Percentiles rank a stretch among this genome's conserved stretches.
Conservation (phyloP, 1,140 invertebrate species). For the Parapsyche elsis region DNA sequence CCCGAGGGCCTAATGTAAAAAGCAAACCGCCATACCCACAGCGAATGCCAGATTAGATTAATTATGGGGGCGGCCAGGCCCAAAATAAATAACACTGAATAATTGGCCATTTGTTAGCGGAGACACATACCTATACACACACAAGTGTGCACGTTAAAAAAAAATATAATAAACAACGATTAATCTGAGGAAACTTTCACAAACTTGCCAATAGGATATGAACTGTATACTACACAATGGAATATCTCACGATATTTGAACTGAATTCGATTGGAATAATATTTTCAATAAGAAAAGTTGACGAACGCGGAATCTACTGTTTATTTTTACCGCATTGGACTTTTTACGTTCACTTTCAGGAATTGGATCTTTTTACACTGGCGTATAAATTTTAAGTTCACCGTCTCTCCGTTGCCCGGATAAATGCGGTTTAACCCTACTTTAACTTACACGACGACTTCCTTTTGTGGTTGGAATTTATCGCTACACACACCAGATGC, state of each 20-base stretch:
- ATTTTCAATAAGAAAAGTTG: no score
- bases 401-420: background rate
- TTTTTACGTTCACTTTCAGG: no score
- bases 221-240: no score
- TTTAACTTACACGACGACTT: background rate
- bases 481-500: background rate
- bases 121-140: background rate
- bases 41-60: slow-evolving; percentile 20
- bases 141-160: background rate
- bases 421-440: background rate
- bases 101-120: slow-evolving; percentile 24
- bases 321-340: no score
- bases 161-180: no score
- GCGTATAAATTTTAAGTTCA: no score
- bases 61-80: slow-evolving; percentile 10
- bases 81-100: slow-evolving; percentile 34
- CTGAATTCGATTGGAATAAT: no score
- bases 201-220: no score
- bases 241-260: no score
- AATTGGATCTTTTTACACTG: no score
- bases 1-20: slow-evolving; percentile 24
- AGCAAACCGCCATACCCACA: slow-evolving; percentile 18
- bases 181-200: no score
- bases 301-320: no score
- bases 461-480: background rate